Evolutionary conservation across 2,797 vertebrate species (phyloP).

Genomic region (Phataginus tetradactyla): DNA sequence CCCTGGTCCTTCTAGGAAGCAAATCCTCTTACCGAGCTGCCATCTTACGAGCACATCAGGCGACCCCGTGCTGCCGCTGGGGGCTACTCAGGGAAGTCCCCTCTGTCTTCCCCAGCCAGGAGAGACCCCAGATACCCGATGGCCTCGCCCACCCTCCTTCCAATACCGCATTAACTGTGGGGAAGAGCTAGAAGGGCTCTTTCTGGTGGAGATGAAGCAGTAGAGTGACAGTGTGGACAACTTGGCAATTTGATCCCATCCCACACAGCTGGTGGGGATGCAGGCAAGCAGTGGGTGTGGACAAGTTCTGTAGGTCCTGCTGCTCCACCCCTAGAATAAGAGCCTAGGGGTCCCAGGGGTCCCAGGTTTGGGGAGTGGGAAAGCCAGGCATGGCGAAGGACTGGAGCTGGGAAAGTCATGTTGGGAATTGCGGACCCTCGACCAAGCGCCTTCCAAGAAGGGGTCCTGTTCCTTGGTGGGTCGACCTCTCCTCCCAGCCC

Average conservation of each 20-base stretch:
- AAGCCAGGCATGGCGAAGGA: not conserved
- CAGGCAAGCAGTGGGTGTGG: fast-evolving
- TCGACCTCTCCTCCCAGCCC: not conserved
- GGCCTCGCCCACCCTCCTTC: not conserved
- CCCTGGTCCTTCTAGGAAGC: not conserved
- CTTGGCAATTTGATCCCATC: not conserved
- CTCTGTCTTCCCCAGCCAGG: not conserved
- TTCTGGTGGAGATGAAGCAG: not conserved
- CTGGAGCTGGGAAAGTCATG: not conserved
- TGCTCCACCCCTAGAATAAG: not conserved
- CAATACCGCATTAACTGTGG: not conserved
- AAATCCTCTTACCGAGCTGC: not conserved
- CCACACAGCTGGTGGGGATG: fast-evolving
- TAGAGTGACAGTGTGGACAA: fast-evolving
- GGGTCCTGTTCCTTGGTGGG: not conserved
- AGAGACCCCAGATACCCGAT: not conserved
- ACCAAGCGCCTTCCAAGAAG: slow-evolving; percentile 54
- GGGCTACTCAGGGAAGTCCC: not conserved
- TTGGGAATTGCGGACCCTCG: not conserved
- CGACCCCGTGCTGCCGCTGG: not conserved
- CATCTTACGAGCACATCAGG: not conserved
- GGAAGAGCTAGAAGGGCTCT: not conserved
- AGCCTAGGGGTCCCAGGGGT: not conserved
- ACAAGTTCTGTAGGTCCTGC: not conserved
- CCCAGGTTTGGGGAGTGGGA: not conserved